Conservation (phyloP, 2,797 vertebrate species). For the Synaphobranchus kaupii region DNA sequence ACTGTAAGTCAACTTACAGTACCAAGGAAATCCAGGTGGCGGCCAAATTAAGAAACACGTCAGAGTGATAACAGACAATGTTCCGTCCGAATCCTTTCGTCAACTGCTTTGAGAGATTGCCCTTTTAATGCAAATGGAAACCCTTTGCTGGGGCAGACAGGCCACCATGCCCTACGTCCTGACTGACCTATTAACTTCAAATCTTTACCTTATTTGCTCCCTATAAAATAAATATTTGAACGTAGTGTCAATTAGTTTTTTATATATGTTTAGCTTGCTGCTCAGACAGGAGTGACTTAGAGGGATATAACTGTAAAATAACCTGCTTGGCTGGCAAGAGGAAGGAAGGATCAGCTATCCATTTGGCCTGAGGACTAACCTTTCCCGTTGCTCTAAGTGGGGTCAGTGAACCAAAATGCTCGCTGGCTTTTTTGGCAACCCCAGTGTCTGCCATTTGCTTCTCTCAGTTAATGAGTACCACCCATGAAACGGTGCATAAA, state of each 20-base stretch:
- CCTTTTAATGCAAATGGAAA: constrained; percentile 10
- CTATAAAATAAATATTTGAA: neutral
- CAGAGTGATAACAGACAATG: neutral
- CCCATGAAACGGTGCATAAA: neutral
- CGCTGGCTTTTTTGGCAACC: neutral
- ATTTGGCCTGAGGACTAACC: neutral
- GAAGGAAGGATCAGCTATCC: constrained; percentile 8
- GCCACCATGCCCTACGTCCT: constrained; percentile 2
- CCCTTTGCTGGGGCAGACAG: constrained; percentile 23
- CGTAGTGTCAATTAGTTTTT: neutral
- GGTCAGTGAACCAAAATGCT: neutral
- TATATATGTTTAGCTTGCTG: neutral
- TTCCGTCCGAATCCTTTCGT: neutral
- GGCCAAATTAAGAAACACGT: neutral
- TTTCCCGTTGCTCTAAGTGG: neutral
- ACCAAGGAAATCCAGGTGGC: neutral
- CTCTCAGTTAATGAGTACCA: neutral
- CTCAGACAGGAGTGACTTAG: neutral
- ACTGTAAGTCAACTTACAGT: constrained; percentile 23
- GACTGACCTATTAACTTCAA: neutral
- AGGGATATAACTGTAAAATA: neutral
- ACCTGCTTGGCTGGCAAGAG: neutral
- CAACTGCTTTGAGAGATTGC: neutral
- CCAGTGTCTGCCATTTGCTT: neutral
- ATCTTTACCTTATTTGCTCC: neutral